phyloP scores from a whole-genome alignment of 2,113 vertebrate genomes.

The Hippocampus abdominalis region DNA sequence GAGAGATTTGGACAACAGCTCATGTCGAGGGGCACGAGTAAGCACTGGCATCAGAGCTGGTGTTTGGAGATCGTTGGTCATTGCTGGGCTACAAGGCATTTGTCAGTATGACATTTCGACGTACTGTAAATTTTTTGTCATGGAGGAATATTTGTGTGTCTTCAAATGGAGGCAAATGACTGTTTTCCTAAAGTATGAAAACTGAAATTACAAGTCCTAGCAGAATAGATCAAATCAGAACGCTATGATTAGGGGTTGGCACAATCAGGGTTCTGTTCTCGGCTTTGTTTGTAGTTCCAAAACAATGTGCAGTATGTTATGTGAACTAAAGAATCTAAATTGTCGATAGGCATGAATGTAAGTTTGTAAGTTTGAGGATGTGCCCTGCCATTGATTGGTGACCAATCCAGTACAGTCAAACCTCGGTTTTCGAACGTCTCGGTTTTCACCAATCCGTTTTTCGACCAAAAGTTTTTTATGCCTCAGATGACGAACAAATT shows the following conservation, averaged over 20 bases:
- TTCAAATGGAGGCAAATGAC: neutral
- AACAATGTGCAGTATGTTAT: neutral
- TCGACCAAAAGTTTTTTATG: no score
- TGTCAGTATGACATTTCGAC: constrained; percentile 13
- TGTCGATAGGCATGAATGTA: neutral
- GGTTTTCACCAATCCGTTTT: no score
- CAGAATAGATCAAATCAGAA: neutral
- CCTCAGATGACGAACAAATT: no score
- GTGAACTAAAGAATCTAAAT: neutral
- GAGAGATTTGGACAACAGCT: constrained; percentile 54
- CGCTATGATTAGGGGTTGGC: no score
- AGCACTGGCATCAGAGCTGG: constrained; percentile 48
- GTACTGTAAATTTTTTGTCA: neutral
- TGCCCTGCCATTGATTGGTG: neutral
- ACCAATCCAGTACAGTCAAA: no score
- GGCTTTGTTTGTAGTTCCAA: neutral
- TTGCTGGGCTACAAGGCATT: constrained; percentile 26
- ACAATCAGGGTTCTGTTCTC: no score
- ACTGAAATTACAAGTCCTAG: neutral
- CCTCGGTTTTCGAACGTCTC: no score
- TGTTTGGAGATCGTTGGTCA: constrained; percentile 15
- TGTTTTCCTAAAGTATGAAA: neutral
- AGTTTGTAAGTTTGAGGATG: neutral
- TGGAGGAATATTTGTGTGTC: constrained; percentile 2
- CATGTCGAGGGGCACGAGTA: constrained; percentile 28